A percentile compares a stretch with the other conserved stretches of the same genome.
These are phyloP conservation scores for Sparus aurata DNA, from an alignment of 2,797 vertebrate species.

Conservation along the genomic window DNA sequence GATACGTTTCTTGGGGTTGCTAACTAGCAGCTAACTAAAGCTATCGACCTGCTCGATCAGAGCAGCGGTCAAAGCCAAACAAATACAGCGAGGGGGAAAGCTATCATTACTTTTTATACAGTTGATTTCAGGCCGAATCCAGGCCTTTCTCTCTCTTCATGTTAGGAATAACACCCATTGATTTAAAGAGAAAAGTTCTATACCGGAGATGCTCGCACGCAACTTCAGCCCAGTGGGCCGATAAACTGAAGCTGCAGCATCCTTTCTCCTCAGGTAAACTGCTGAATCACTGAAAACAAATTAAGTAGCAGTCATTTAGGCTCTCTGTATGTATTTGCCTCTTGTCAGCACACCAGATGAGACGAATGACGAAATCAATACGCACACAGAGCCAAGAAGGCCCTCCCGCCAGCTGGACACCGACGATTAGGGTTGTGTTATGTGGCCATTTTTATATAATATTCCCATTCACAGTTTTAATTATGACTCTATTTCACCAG, in stretches of 20 bases:
- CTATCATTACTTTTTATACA: not conserved
- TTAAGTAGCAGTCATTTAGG: constrained; percentile 70
- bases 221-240: constrained; percentile 47
- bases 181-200: constrained; percentile 54
- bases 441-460: constrained; percentile 66
- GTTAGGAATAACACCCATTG: constrained; percentile 47
- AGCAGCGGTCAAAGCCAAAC: not conserved
- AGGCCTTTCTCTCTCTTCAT: constrained; percentile 6
- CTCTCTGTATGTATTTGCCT: constrained; percentile 66
- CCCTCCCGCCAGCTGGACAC: constrained; percentile 44
- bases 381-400: constrained; percentile 38
- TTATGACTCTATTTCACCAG: constrained; percentile 47
- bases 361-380: constrained; percentile 69
- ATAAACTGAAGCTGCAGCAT: constrained; percentile 52
- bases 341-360: constrained; percentile 70
- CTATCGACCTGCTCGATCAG: not conserved
- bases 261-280: constrained; percentile 63
- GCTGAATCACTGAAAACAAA: constrained; percentile 68
- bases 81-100: not conserved
- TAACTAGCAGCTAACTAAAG: not conserved
- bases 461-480: constrained; percentile 61
- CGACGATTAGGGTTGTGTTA: constrained; percentile 55
- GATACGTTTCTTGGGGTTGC: not conserved
- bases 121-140: constrained; percentile 13
- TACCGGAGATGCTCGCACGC: constrained; percentile 28